Evolutionary conservation across 2,888 invertebrate genomes (phyloP).

Genomic region (Andricus quercusramuli): DNA sequence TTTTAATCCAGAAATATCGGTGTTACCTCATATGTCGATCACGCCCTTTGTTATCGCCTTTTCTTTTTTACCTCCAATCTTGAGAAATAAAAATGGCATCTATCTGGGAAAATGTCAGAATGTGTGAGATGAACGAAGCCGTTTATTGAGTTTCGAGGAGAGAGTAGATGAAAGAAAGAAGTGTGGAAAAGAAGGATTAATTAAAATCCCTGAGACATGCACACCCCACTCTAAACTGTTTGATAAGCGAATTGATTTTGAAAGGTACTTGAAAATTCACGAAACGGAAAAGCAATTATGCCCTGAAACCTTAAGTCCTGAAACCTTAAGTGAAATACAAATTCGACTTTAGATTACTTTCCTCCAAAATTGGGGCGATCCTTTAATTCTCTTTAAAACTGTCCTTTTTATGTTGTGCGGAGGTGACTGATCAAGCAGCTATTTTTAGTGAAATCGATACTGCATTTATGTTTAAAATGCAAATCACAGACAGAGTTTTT

Average conservation of each 20-base stretch:
- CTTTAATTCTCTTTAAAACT: neutral
- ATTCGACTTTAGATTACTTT: neutral
- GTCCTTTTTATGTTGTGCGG: neutral
- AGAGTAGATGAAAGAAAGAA: slow-evolving; percentile 7
- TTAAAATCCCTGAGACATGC: slow-evolving; percentile 23
- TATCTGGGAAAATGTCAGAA: neutral
- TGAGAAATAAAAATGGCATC: neutral
- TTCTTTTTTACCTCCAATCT: slow-evolving; percentile 2
- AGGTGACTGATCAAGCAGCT: neutral
- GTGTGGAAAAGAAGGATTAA: slow-evolving; percentile 17
- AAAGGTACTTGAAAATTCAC: slow-evolving; percentile 9
- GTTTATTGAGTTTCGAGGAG: slow-evolving; percentile 36
- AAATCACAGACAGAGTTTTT: too few relatives aligned
- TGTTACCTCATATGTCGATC: slow-evolving; percentile 34
- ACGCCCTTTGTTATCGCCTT: slow-evolving; percentile 14
- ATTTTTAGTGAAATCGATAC: neutral
- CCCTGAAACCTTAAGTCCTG: neutral
- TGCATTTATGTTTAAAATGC: too few relatives aligned
- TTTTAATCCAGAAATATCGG: slow-evolving; percentile 40
- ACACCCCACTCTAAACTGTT: neutral
- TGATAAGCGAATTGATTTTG: slow-evolving; percentile 17
- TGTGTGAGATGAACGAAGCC: slow-evolving; percentile 6
- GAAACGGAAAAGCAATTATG: slow-evolving; percentile 22
- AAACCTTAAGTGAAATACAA: slow-evolving; percentile 4
- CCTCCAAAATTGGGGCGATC: neutral